Base-by-base conservation (phyloP, 2,113 vertebrate genomes). In the Riparia riparia region DNA sequence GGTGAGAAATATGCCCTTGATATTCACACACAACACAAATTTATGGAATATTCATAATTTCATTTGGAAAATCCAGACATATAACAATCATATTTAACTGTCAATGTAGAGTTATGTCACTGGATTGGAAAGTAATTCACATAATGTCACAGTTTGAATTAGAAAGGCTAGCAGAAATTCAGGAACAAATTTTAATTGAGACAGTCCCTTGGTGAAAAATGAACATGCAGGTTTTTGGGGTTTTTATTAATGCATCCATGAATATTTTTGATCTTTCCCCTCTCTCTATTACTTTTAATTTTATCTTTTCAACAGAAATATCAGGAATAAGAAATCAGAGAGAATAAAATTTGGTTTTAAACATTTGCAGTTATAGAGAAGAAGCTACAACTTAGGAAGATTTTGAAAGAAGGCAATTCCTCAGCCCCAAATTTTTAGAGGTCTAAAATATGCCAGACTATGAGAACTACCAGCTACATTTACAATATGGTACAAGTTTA, bases 401-500 rank as follows among this genome's bases (percentile, higher is more conserved):
- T 56, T 34, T 89, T 96, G 82, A 95, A 97, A 96, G 89, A 95
- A 93, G 68, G n/a, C 88, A 85, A 70, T 70, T 91, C 72, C 49
- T 91, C 82, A 95, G 92, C 61, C 76, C 82, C 16, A 72, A 42
- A 89, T 80, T 95, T 96, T 93, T 74, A 90, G 63, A 95, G 20
- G 17, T 95, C 90, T 95, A 91, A 97, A 97, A 94, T 93, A 95
- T 14, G 83, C 44, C 78, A 97, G 88, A 86, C 76, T 96, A 78
- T 90, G 96, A 97, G 83, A 96, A 95, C 58, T 92, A 60, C 89
- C 91, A 96, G 89, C 76, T 96, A 95, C 70, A 90, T 94, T 94
- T 97, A 72, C 72, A 91, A 88, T 83, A 65, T 91, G 95, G 94
- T 95, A 86, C 77, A 95, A 95, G 82, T 95, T 98, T 71, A 85